Conservation (phyloP, 2,113 vertebrate genomes). For the Patagioenas fasciata region DNA sequence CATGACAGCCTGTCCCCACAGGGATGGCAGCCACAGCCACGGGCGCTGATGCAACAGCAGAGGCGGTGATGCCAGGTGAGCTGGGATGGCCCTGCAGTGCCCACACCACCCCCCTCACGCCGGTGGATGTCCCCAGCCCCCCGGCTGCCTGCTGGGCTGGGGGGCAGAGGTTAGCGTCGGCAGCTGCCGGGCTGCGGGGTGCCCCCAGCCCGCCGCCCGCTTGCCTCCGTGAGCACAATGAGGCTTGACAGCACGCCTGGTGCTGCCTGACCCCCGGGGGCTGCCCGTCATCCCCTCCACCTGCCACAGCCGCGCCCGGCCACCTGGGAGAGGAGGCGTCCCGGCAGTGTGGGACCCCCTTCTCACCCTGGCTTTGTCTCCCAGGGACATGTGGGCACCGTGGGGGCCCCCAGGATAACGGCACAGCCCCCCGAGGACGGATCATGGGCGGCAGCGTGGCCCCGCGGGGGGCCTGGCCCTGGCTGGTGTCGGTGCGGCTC, state of each 20-base stretch:
- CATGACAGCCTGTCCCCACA: background rate
- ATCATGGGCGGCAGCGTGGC: slow-evolving; percentile 85
- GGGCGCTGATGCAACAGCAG: background rate
- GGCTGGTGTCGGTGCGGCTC: slow-evolving; percentile 90
- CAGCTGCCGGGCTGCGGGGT: slow-evolving; percentile 48
- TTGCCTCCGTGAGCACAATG: slow-evolving; percentile 50
- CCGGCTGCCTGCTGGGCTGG: background rate
- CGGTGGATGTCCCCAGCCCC: background rate
- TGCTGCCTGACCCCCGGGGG: background rate
- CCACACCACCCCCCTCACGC: background rate
- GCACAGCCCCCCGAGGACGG: background rate
- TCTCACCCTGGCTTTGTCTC: background rate
- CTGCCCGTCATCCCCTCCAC: background rate
- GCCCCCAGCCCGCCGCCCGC: slow-evolving; percentile 28
- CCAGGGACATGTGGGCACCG: slow-evolving; percentile 28
- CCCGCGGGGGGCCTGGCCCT: slow-evolving; percentile 87
- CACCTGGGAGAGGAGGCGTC: background rate
- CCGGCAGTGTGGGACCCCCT: background rate
- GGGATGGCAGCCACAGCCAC: background rate
- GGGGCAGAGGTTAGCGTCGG: slow-evolving; percentile 67
- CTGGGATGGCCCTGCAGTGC: background rate
- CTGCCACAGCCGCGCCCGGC: background rate
- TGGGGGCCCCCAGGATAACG: background rate
- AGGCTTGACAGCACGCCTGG: slow-evolving; percentile 46
- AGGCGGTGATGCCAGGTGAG: slow-evolving; percentile 22